Base-by-base conservation (phyloP, 2,888 invertebrate species). In the Lasioglossum malachurum region DNA sequence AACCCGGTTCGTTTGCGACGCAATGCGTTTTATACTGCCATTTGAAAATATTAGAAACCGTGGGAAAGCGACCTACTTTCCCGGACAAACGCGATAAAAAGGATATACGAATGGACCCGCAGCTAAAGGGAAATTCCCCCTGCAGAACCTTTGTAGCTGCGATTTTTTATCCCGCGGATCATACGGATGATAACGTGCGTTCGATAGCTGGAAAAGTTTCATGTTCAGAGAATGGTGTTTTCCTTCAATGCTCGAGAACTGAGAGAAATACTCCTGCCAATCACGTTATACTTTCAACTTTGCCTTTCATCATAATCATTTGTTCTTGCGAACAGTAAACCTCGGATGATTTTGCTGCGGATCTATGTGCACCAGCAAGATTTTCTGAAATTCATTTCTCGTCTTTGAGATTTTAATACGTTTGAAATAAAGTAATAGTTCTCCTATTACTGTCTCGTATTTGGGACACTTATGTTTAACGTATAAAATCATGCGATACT, bases 21-120 rank as follows among this genome's bases (percentile, higher is more conserved):
- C 27, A 16, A 35, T 64, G 53, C 53, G 73, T 73, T 82, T 75
- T 57, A 83, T 71, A 83, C 67, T 38, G 27, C 35, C 53, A 53
- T 67, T 41, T 16, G 72, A 10, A 67, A 73, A 82, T 72, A 44
- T 77, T 57, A 53, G 73, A 77, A 19, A 44, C 16, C 49, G 19
- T 38, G 78, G n/a, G 4, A 4, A 23, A n/a, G 41, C n/a, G 23
- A n/a, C 71, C 71, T n/a, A 23, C 14, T 4, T 71, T n/a, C 41
- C n/a, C n/a, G 14, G 10, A n/a, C 23, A 71, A 41, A 38, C 0
- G 4, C n/a, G 12, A 69, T 14, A 41, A 41, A 41, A n/a, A n/a
- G 38, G 41, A 41, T 2, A n/a, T 5, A 41, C 23, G 41, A 38
- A 69, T 38, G 35, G 10, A 23, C 10, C 23, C 8, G 35, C 31